Evolutionary conservation across 2,113 vertebrate genomes (phyloP).

Genomic region (Megaceryle torquata): DNA sequence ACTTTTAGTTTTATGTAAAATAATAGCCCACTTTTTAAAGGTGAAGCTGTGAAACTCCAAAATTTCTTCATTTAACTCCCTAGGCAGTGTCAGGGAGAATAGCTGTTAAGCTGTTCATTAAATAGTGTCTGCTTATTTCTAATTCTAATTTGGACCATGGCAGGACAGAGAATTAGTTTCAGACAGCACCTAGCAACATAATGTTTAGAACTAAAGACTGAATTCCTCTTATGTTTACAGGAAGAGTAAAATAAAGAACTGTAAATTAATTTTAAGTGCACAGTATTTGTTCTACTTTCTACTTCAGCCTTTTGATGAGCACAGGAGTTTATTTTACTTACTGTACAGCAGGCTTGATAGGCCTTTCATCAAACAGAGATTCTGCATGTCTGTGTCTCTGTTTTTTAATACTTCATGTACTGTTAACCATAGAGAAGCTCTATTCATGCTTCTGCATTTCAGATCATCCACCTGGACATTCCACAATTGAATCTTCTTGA

Average conservation of each 20-base stretch:
- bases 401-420: neutral
- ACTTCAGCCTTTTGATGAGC: neutral
- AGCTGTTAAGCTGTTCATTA: neutral
- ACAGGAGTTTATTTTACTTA: neutral
- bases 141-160: constrained; percentile 16
- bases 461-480: neutral
- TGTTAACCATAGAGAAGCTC: neutral
- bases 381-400: neutral
- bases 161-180: neutral
- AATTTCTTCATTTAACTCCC: constrained; percentile 28
- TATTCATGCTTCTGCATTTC: neutral
- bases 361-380: neutral
- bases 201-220: neutral
- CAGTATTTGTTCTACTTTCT: neutral
- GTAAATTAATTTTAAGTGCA: neutral
- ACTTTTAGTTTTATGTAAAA: neutral
- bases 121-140: neutral
- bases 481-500: neutral
- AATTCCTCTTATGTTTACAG: neutral
- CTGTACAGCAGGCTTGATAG: neutral
- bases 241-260: neutral
- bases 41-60: neutral
- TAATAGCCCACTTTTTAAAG: neutral
- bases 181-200: neutral
- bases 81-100: neutral